phyloP scores from a whole-genome alignment of 2,888 invertebrate genomes.

The Ornithoptera priamus region DNA sequence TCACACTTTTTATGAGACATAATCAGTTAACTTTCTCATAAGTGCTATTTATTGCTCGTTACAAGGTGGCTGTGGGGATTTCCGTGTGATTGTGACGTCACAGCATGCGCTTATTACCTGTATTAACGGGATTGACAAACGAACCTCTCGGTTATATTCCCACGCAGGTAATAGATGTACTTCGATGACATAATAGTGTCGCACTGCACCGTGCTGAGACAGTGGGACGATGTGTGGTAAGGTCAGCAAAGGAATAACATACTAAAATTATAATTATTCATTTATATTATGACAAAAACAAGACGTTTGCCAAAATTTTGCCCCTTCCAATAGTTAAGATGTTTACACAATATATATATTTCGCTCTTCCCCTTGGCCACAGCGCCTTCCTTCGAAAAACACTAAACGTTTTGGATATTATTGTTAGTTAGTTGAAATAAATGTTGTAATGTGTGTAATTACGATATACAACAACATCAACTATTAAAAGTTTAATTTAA shows the following conservation, averaged over 20 bases:
- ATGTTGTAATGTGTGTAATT: too few relatives aligned
- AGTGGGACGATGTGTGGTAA: slow-evolving; percentile 30
- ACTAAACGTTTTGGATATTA: too few relatives aligned
- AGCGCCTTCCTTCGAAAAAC: too few relatives aligned
- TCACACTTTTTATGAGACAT: background rate
- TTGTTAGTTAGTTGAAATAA: too few relatives aligned
- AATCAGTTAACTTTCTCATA: slow-evolving; percentile 9
- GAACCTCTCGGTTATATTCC: slow-evolving; percentile 43
- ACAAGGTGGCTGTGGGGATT: slow-evolving; percentile 10
- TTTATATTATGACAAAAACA: background rate
- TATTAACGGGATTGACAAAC: slow-evolving; percentile 39
- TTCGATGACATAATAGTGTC: slow-evolving; percentile 61
- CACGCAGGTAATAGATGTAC: slow-evolving; percentile 59
- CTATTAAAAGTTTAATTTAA: too few relatives aligned
- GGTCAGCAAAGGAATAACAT: slow-evolving; percentile 22
- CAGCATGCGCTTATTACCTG: slow-evolving; percentile 29
- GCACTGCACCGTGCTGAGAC: slow-evolving; percentile 35
- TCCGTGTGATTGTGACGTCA: slow-evolving; percentile 33
- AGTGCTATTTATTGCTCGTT: slow-evolving; percentile 10
- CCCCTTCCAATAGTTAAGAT: too few relatives aligned
- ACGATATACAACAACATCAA: too few relatives aligned
- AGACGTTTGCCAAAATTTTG: too few relatives aligned
- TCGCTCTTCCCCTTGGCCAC: too few relatives aligned
- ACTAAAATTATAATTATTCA: background rate
- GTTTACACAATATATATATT: too few relatives aligned